Conservation (phyloP, 2,113 vertebrate species). For the Phylloscopus whistleri region DNA sequence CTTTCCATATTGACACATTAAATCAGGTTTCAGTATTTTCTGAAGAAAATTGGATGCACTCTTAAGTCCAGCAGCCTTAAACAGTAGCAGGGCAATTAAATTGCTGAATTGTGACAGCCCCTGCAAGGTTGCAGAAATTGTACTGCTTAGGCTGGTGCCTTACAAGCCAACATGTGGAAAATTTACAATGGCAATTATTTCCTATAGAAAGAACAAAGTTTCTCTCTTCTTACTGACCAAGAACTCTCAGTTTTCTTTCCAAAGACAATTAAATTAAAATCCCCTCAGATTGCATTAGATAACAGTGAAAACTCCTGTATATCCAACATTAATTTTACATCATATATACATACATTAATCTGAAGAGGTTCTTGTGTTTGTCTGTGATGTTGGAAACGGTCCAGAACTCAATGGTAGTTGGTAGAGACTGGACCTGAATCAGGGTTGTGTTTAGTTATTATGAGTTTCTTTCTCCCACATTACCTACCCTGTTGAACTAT, state of each 20-base stretch:
- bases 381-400: not conserved
- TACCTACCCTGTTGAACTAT: not conserved
- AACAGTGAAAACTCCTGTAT: not conserved
- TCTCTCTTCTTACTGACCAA: not conserved
- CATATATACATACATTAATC: not conserved
- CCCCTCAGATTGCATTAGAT: not conserved
- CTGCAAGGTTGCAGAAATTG: not conserved
- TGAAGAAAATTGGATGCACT: not conserved
- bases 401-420: not conserved
- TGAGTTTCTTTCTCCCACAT: accelerated
- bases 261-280: not conserved
- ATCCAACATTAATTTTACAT: not conserved
- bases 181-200: not conserved
- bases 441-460: not conserved
- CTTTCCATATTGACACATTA: not conserved
- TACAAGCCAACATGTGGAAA: not conserved
- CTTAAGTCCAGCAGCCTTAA: not conserved
- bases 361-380: not conserved
- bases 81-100: not conserved
- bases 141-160: not conserved
- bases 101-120: not conserved
- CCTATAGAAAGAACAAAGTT: not conserved
- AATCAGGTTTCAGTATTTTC: not conserved
- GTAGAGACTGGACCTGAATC: not conserved
- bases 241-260: not conserved